Percentiles rank a stretch among this genome's conserved stretches.
phyloP scores from a whole-genome alignment of 2,113 vertebrate genomes.

The Anthoscopus minutus region DNA sequence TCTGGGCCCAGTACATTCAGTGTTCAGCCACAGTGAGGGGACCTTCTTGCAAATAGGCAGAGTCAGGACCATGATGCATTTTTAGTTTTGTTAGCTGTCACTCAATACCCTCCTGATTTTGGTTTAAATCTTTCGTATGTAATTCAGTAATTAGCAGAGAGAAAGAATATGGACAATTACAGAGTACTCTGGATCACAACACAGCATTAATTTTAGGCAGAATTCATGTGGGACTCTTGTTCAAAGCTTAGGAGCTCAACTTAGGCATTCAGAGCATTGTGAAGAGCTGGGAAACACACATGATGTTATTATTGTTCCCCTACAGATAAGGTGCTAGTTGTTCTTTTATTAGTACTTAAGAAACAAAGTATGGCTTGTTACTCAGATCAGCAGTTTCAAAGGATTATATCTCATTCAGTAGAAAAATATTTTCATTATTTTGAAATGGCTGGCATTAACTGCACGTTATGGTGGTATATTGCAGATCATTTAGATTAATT shows the following conservation, averaged over 20 bases:
- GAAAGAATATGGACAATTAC: neutral
- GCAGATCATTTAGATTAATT: neutral
- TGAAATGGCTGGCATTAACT: neutral
- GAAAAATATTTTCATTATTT: conserved; percentile 6
- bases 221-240: neutral
- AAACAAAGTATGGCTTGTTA: neutral
- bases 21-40: neutral
- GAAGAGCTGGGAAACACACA: neutral
- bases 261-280: neutral
- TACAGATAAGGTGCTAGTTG: neutral
- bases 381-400: neutral
- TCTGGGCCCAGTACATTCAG: neutral
- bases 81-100: neutral
- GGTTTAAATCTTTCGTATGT: neutral
- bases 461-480: neutral
- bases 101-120: neutral
- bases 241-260: neutral
- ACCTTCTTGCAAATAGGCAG: neutral
- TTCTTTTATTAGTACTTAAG: neutral
- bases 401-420: neutral
- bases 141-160: neutral
- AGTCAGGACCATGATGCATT: neutral
- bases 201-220: neutral
- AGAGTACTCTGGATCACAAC: neutral
- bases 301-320: neutral